Evolutionary conservation across 2,888 invertebrate genomes (phyloP), one percentile per base, ranked within the genome.

Genomic region (Salpingus planirostris): DNA sequence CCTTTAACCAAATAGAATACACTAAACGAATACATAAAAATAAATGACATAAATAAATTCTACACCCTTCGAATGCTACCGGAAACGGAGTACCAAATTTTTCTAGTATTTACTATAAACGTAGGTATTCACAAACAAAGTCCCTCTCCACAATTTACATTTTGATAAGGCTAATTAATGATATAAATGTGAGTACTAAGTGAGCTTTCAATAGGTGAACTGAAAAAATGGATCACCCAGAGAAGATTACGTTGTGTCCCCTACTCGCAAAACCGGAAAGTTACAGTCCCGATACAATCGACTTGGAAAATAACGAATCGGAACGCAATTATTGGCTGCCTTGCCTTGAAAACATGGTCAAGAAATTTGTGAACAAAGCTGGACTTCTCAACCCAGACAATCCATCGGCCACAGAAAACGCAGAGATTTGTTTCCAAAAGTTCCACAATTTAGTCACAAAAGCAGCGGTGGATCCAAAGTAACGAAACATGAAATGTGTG

Each of bases 291-390:
- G 96, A 97, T 63, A 90, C 91, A 15, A 80, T 92, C 44, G 91
- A 96, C 67, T 73, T 97, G 35, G 77, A 84, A 38, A 74, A 76
- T 50, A 91, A 96, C 62, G 71, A 73, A 44, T 84, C 86, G 58
- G 95, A 93, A 8, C 76, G 87, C 59, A 77, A 71, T 46, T 96
- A 95, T 65, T 97, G 96, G 96, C 73, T 96, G 26, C 75, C 80
- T 42, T 91, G 92, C 62, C 87, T 96, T 59, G 84, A 88, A 59
- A 81, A 80, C 44, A 79, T 90, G 49, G 80, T 87, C 10, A 79
- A 81, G 46, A 89, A 88, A 68, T 89, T 88, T 67, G 80, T 87
- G 13, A 73, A 74, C 43, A 82, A 85, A 62, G 95, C 95, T 1
- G 74, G 83, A 28, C 69, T 74, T 27, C 87, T 89, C 56, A 81